phyloP scores from a whole-genome alignment of 2,888 invertebrate genomes.

The Notocelia uddmanniana region DNA sequence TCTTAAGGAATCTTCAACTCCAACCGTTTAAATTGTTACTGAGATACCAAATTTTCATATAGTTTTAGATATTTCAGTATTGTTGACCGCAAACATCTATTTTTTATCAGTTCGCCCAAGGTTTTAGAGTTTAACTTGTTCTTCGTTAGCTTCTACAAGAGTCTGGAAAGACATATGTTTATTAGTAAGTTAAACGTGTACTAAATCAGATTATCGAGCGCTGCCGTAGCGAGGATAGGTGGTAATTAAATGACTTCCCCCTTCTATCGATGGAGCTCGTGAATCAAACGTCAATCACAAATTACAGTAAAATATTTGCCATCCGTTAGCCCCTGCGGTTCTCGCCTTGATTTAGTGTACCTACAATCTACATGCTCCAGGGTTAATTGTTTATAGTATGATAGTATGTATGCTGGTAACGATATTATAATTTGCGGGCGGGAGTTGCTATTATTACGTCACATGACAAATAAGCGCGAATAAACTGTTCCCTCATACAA shows the following conservation, averaged over 20 bases:
- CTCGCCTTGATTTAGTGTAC: slow-evolving; percentile 15
- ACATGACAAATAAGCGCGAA: not conserved
- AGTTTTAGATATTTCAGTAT: too few relatives aligned
- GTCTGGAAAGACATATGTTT: slow-evolving; percentile 14
- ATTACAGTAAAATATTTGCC: slow-evolving; percentile 39
- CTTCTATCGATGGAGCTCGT: slow-evolving; percentile 19
- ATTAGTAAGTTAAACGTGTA: slow-evolving; percentile 31
- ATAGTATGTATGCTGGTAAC: not conserved
- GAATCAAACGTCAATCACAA: slow-evolving; percentile 40
- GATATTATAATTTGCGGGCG: not conserved
- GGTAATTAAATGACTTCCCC: slow-evolving; percentile 42
- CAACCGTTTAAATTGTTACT: too few relatives aligned
- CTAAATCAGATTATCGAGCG: slow-evolving; percentile 37
- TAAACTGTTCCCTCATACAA: not conserved
- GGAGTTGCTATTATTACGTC: not conserved
- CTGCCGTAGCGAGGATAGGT: slow-evolving; percentile 38
- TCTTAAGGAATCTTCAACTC: too few relatives aligned
- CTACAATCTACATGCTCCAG: not conserved
- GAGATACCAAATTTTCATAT: too few relatives aligned
- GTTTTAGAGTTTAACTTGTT: not conserved
- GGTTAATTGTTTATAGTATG: slow-evolving; percentile 3
- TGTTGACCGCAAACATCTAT: too few relatives aligned
- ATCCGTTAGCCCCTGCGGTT: slow-evolving; percentile 24
- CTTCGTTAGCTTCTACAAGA: not conserved
- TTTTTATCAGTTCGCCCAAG: too few relatives aligned